These are phyloP conservation scores for Taeniopygia guttata DNA, from an alignment of 2,797 vertebrate species.

Conservation along the genomic window DNA sequence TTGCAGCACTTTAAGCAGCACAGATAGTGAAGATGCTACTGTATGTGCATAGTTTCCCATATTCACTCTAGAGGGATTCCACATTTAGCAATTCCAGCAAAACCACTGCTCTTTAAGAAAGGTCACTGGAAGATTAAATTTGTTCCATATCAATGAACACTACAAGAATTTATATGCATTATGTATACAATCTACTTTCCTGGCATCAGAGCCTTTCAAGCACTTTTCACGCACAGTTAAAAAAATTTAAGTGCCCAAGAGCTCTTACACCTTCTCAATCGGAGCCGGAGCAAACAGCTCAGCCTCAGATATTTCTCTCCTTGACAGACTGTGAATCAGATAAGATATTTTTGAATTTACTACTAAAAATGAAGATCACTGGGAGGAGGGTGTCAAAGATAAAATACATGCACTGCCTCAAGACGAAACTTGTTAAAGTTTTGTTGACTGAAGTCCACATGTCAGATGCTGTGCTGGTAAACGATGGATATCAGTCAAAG, in stretches of 20 bases:
- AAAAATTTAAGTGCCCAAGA: constrained; percentile 7
- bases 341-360: constrained; percentile 32
- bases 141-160: constrained; percentile 42
- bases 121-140: constrained; percentile 60
- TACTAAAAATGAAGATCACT: constrained; percentile 11
- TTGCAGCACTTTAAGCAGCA: not conserved
- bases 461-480: constrained; percentile 1
- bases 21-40: not conserved
- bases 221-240: constrained; percentile 6
- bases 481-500: not conserved
- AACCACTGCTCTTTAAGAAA: constrained; percentile 19
- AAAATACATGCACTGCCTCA: not conserved
- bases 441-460: not conserved
- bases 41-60: not conserved
- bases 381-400: not conserved
- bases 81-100: constrained; percentile 26
- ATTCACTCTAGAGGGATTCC: not conserved
- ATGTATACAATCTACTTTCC: constrained; percentile 53
- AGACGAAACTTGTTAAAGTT: not conserved
- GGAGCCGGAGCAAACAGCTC: not conserved
- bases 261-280: constrained; percentile 10
- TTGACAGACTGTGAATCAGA: constrained; percentile 25
- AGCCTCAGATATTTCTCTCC: not conserved
- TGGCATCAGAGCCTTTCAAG: constrained; percentile 19
- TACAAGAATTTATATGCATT: constrained; percentile 52